Evolutionary conservation across 2,888 invertebrate species (phyloP), one percentile per base, ranked within the genome.

Genomic region (Hemicrepidius hirtus): DNA sequence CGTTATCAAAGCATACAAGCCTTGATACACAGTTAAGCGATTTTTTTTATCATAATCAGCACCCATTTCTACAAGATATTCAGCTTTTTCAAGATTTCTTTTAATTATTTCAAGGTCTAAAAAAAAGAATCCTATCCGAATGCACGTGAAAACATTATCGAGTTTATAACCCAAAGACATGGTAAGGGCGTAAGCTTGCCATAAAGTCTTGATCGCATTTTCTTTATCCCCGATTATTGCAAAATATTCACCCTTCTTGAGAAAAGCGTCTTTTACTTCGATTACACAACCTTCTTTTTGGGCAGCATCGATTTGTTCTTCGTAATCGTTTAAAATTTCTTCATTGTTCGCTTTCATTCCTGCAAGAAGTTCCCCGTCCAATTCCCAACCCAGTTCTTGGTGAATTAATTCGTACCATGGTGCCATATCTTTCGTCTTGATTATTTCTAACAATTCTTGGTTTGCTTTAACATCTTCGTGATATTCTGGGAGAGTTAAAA

Each of bases 11-110:
- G 89, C 89, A 85, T 93, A 93, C 16, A 92, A 86, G 24, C 92
- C 93, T 84, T 89, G 89, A 81, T 91, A 91, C 0, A 92, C 93
- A 84, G 92, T 92, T 50, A 93, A 85, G 76, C 93, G 88, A 83
- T 94, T 94, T 55, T 92, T 86, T 21, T 92, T 87, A 82, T 93
- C 93, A 93, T 93, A 94, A 82, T 94, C 93, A 28, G 92, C 93
- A 64, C 80, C 80, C 77, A 74, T 75, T 74, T 79, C 80, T n/a
- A 82, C 74, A 18, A 87, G 71, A 40, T 81, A 80, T 63, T 84
- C 83, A 1, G 84, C 84, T 71, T 82, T 82, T 53, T 84, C 83
- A 57, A 87, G 82, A 53, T 84, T 85, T 35, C 76, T 78, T 32
- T 78, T 80, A 78, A 83, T 81, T 21, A 82, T 69, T 18, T 77